These are phyloP conservation scores for Arizona elegans DNA, from an alignment of 2,113 vertebrate species.

Conservation along the genomic window DNA sequence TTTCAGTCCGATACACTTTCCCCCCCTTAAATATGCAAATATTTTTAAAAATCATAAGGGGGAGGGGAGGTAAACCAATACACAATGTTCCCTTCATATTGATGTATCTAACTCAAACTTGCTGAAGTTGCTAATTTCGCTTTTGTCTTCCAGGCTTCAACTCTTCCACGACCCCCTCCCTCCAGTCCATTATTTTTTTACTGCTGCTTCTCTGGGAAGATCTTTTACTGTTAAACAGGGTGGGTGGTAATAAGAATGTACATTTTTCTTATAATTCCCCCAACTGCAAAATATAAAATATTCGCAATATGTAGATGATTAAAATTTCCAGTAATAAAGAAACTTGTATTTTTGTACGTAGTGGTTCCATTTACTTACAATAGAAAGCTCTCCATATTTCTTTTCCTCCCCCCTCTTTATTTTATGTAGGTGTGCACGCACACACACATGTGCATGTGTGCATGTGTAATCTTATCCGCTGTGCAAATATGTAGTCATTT, in stretches of 20 bases:
- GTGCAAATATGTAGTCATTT: slow-evolving; percentile 67
- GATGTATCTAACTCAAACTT: not conserved
- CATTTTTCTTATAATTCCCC: not conserved
- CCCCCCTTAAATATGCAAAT: not conserved
- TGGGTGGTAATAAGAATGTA: not conserved
- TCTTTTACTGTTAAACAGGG: not conserved
- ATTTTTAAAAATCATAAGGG: not conserved
- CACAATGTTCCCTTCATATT: not conserved
- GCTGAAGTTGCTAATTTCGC: slow-evolving; percentile 5
- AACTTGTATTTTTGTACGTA: slow-evolving; percentile 29
- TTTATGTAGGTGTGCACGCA: not conserved
- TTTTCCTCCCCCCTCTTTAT: not conserved
- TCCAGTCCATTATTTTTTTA: not conserved
- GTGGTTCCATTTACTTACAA: slow-evolving; percentile 46
- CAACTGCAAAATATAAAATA: slow-evolving; percentile 15
- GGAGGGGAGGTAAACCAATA: not conserved
- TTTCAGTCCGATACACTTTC: not conserved
- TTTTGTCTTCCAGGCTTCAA: not conserved
- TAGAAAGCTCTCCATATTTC: slow-evolving; percentile 40
- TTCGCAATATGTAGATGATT: slow-evolving; percentile 52
- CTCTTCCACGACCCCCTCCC: not conserved
- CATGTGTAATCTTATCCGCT: slow-evolving; percentile 60
- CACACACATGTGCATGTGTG: not conserved
- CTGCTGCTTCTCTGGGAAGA: not conserved
- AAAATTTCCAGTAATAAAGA: not conserved